Evolutionary conservation across 2,113 vertebrate genomes (phyloP).

Genomic region (Fukomys damarensis): DNA sequence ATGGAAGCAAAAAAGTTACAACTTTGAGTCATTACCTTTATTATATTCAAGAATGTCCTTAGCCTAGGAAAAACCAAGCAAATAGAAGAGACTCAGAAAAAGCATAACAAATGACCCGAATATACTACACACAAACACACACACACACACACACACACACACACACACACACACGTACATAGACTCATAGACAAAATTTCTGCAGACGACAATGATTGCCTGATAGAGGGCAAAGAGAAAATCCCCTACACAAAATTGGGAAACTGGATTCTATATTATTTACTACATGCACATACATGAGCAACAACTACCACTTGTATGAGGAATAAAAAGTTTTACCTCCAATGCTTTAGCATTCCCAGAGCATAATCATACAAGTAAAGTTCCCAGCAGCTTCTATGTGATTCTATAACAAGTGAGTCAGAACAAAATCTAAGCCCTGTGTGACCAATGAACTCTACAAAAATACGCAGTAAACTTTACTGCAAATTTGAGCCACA

Average conservation of each 20-base stretch:
- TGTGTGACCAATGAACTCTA: slow-evolving; percentile 64
- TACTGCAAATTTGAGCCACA: slow-evolving; percentile 50
- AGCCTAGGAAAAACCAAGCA: neutral
- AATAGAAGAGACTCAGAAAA: neutral
- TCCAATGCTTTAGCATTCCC: neutral
- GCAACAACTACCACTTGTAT: neutral
- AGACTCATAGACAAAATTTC: neutral
- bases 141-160: neutral
- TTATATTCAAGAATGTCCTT: slow-evolving; percentile 3
- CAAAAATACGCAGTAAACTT: slow-evolving; percentile 57
- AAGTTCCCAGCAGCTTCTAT: slow-evolving; percentile 28
- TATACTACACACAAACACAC: neutral
- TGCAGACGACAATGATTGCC: neutral
- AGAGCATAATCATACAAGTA: slow-evolving; percentile 13
- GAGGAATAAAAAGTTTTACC: neutral
- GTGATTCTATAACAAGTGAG: neutral
- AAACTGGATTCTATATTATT: slow-evolving; percentile 17
- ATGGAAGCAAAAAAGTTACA: neutral
- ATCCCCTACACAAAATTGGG: neutral
- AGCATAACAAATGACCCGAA: neutral
- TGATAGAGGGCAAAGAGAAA: neutral
- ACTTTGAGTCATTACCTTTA: neutral
- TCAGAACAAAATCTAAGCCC: slow-evolving; percentile 35
- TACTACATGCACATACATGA: neutral
- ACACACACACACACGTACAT: neutral